A percentile compares a stretch with the other conserved stretches of the same genome.
Evolutionary conservation across 2,797 vertebrate genomes (phyloP).

Genomic region (Mus minutoides): DNA sequence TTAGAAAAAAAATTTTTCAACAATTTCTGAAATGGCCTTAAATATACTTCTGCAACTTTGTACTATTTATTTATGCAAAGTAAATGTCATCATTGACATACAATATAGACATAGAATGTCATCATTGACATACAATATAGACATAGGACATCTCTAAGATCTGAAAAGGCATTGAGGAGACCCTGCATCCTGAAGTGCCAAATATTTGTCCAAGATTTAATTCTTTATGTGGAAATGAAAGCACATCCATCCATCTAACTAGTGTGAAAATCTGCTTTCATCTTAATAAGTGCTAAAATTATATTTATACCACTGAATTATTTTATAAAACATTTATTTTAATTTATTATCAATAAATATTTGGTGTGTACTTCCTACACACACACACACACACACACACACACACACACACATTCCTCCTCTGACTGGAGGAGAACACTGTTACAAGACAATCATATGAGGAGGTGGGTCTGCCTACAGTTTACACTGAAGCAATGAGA

Average conservation of each 20-base stretch:
- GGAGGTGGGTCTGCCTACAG: background rate
- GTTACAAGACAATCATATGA: background rate
- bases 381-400: too few relatives aligned
- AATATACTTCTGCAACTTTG: background rate
- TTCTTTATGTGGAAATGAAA: background rate
- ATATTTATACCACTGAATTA: background rate
- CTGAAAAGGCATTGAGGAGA: background rate
- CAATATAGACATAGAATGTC: background rate
- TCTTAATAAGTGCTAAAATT: background rate
- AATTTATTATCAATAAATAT: background rate
- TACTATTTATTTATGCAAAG: background rate
- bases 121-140: background rate
- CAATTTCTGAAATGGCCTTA: background rate
- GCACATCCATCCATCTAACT: background rate
- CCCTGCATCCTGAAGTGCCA: background rate
- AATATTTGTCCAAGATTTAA: background rate
- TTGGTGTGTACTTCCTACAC: background rate
- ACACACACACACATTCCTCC: background rate
- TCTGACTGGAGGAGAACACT: background rate
- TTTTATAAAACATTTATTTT: background rate
- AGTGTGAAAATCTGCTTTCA: background rate
- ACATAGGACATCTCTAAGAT: background rate
- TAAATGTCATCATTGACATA: too few relatives aligned
- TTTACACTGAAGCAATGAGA: background rate
- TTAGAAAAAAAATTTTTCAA: background rate